Percentiles rank a stretch among this genome's conserved stretches.
These are phyloP conservation scores for Cherax quadricarinatus DNA, from an alignment of 1,140 invertebrate genomes.

Conservation along the genomic window DNA sequence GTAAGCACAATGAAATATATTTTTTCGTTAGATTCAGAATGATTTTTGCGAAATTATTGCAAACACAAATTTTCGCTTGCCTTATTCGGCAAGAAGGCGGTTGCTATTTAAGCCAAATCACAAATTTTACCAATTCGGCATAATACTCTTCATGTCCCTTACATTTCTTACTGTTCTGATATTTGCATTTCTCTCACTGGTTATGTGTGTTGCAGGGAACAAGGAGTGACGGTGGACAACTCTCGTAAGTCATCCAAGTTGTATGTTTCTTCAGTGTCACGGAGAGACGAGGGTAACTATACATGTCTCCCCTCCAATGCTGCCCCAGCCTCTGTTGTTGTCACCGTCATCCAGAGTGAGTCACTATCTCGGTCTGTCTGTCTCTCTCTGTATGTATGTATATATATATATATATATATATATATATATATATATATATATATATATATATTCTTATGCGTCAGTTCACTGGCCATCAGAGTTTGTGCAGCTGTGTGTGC, in stretches of 20 bases:
- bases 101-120: too few relatives aligned
- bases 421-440: constrained; percentile 33
- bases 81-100: too few relatives aligned
- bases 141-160: too few relatives aligned
- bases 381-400: not conserved
- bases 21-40: too few relatives aligned
- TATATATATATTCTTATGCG: not conserved
- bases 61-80: too few relatives aligned
- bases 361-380: not conserved
- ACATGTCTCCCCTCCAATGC: constrained; percentile 91
- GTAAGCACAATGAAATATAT: too few relatives aligned
- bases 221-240: constrained; percentile 69
- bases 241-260: constrained; percentile 58
- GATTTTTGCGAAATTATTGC: too few relatives aligned
- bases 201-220: constrained; percentile 49
- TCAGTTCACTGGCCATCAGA: too few relatives aligned
- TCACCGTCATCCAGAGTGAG: constrained; percentile 84
- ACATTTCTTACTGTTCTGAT: too few relatives aligned
- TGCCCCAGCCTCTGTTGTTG: constrained; percentile 87
- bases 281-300: constrained; percentile 89
- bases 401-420: constrained; percentile 11
- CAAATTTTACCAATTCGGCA: too few relatives aligned
- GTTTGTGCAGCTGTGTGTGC: too few relatives aligned
- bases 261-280: constrained; percentile 73
- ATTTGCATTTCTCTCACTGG: too few relatives aligned